Conservation (phyloP, 2,797 vertebrate genomes). For the Nothura maculosa region DNA sequence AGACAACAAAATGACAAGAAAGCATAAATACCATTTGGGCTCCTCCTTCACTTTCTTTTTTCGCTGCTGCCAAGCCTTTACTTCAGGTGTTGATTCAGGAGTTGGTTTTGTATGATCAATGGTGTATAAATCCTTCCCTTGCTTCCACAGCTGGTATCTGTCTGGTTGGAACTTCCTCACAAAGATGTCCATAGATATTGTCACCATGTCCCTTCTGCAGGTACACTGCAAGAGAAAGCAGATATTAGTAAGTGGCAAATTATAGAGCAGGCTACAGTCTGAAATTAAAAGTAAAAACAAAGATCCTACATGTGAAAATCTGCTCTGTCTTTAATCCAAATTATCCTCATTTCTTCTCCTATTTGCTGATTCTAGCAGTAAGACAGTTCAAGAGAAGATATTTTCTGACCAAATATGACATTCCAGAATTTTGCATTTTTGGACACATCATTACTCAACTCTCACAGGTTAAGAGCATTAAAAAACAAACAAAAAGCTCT, state of each 20-base stretch:
- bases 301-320: not conserved
- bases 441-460: not conserved
- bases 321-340: not conserved
- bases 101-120: conserved; percentile 93
- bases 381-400: not conserved
- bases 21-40: conserved; percentile 82
- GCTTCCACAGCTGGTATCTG: conserved; percentile 92
- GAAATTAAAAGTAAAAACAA: not conserved
- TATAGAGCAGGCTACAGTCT: not conserved
- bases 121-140: conserved; percentile 91
- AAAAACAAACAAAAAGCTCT: not conserved
- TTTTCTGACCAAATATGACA: not conserved
- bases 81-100: conserved; percentile 91
- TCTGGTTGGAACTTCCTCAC: conserved; percentile 96
- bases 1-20: not conserved
- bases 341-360: not conserved
- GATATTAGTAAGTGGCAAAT: not conserved
- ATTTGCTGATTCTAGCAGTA: not conserved
- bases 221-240: conserved; percentile 86
- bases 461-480: not conserved
- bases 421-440: not conserved
- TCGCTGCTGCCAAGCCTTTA: conserved; percentile 90
- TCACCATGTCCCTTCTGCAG: conserved; percentile 97
- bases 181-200: conserved; percentile 98
- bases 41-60: conserved; percentile 82